Percentiles rank a stretch among this genome's conserved stretches.
Evolutionary conservation across 2,797 vertebrate genomes (phyloP).

Genomic region (Ptychobarbus kaznakovi): DNA sequence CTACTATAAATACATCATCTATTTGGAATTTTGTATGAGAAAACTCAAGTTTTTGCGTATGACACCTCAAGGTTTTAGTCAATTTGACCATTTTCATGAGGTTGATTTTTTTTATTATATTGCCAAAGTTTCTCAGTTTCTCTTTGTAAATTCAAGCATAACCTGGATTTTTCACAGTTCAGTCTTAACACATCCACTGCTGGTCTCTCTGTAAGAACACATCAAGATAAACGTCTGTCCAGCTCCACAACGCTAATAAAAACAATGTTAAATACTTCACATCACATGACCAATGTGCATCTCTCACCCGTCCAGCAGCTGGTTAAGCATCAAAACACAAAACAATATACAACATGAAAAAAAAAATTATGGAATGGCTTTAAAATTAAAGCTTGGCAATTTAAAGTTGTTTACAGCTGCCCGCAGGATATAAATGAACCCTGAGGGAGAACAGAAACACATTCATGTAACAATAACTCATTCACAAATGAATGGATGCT

Average conservation of each 20-base stretch:
- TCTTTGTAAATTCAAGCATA: conserved; percentile 27
- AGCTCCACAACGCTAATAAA: background rate
- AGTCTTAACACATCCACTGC: background rate
- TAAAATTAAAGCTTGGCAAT: conserved; percentile 53
- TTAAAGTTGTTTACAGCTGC: background rate
- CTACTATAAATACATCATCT: background rate
- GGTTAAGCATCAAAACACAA: conserved; percentile 13
- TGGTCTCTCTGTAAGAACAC: background rate
- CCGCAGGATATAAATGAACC: conserved; percentile 14
- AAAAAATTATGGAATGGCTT: conserved; percentile 12
- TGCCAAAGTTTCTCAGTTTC: conserved; percentile 5
- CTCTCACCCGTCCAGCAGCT: conserved; percentile 20
- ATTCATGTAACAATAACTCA: conserved; percentile 25
- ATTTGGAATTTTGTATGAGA: background rate
- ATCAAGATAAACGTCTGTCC: background rate
- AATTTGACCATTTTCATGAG: background rate
- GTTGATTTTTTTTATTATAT: background rate
- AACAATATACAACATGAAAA: conserved; percentile 27
- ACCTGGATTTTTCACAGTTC: conserved; percentile 41
- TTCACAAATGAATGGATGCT: conserved; percentile 21
- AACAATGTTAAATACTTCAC: background rate
- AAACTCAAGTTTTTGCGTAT: background rate
- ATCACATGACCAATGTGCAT: background rate
- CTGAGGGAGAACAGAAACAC: conserved; percentile 25
- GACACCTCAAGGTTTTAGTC: conserved; percentile 2